Evolutionary conservation across 2,797 vertebrate genomes (phyloP).

Genomic region (Molossus alvarezi): DNA sequence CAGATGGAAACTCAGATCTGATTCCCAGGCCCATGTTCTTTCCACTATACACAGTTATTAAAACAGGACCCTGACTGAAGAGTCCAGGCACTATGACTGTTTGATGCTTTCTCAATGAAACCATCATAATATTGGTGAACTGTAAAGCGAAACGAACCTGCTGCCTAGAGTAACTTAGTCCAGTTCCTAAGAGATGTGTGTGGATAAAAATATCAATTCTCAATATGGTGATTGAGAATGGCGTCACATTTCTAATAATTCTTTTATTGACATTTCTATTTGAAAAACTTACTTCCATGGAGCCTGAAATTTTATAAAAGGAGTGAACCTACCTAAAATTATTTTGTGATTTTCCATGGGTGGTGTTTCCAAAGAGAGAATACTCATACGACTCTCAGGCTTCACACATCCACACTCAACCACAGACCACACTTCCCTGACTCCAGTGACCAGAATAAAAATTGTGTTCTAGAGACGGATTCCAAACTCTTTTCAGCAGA

Average conservation of each 20-base stretch:
- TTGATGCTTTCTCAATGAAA: not conserved
- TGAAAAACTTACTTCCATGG: not conserved
- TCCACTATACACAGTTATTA: not conserved
- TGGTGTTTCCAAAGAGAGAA: not conserved
- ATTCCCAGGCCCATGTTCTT: not conserved
- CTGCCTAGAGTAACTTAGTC: too few relatives aligned
- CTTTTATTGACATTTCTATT: conserved; percentile 20
- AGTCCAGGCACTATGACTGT: not conserved
- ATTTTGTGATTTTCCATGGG: not conserved
- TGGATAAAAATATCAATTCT: not conserved
- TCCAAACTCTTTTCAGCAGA: not conserved
- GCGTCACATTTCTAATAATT: not conserved
- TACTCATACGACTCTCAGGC: not conserved
- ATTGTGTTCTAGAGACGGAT: not conserved
- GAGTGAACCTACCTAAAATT: not conserved
- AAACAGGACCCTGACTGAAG: not conserved
- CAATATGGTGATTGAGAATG: not conserved
- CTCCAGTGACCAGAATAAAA: not conserved
- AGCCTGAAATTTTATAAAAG: not conserved
- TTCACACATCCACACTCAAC: not conserved
- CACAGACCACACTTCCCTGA: not conserved
- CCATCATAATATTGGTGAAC: rapidly evolving
- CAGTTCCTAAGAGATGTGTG: not conserved
- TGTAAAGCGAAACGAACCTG: not conserved
- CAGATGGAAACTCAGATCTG: not conserved